A percentile compares a stretch with the other conserved stretches of the same genome.
These are phyloP conservation scores for Drosophila yooni DNA, from an alignment of 2,888 invertebrate species.

Conservation along the genomic window DNA sequence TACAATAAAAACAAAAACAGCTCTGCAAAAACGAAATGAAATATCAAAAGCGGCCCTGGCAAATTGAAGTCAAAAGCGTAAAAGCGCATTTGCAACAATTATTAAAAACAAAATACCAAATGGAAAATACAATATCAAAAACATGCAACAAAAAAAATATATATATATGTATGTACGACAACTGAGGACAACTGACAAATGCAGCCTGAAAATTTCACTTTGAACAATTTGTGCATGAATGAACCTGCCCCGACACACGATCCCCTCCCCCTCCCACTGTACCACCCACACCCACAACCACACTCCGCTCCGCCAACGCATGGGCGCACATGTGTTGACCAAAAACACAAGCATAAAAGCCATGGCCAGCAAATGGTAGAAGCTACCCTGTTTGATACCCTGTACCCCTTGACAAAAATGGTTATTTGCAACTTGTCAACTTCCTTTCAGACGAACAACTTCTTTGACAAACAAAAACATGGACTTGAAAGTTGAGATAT, in stretches of 20 bases:
- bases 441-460: not conserved
- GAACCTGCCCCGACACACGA: conserved; percentile 55
- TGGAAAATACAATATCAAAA: conserved; percentile 37
- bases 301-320: conserved; percentile 18
- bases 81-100: conserved; percentile 84
- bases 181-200: conserved; percentile 71
- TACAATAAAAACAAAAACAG: conserved; percentile 64
- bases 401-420: not conserved
- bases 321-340: conserved; percentile 47
- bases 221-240: conserved; percentile 83
- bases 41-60: conserved; percentile 72
- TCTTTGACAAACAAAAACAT: not conserved
- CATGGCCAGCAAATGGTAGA: conserved; percentile 26
- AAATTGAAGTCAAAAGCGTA: conserved; percentile 82
- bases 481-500: not conserved
- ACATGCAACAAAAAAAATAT: conserved; percentile 7
- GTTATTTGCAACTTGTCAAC: not conserved
- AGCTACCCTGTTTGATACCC: conserved; percentile 4
- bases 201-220: conserved; percentile 73
- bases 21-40: conserved; percentile 57
- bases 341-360: conserved; percentile 38
- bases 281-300: not conserved
- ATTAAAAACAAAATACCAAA: conserved; percentile 48
- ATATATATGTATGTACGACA: not conserved
- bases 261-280: not conserved